These are phyloP conservation scores for Microplitis manilae DNA, from an alignment of 2,888 invertebrate species.

Conservation along the genomic window DNA sequence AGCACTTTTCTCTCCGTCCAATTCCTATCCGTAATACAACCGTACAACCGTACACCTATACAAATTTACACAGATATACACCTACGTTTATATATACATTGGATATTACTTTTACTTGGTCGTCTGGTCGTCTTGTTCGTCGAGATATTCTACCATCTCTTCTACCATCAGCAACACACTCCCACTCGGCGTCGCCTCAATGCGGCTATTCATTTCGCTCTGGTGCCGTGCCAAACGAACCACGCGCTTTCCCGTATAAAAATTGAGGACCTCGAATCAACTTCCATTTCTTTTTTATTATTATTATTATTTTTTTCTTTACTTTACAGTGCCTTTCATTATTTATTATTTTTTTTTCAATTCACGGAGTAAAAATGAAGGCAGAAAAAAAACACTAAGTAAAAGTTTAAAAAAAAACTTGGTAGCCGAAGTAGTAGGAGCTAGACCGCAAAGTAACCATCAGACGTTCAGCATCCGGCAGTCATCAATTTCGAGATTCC, in stretches of 20 bases:
- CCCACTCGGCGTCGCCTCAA: slow-evolving; percentile 49
- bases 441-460: neutral
- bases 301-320: slow-evolving; percentile 10
- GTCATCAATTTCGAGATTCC: slow-evolving; percentile 23
- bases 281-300: slow-evolving; percentile 26
- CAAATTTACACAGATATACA: neutral
- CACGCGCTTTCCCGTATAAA: slow-evolving; percentile 31
- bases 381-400: neutral
- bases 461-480: slow-evolving; percentile 28
- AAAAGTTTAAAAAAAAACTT: too few species aligned
- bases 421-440: neutral
- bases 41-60: slow-evolving; percentile 25
- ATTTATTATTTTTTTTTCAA: neutral
- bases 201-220: slow-evolving; percentile 54
- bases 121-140: slow-evolving; percentile 20
- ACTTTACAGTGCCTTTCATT: neutral
- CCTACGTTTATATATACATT: slow-evolving; percentile 33
- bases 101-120: slow-evolving; percentile 21
- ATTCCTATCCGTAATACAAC: slow-evolving; percentile 38
- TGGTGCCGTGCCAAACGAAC: slow-evolving; percentile 51
- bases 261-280: slow-evolving; percentile 18
- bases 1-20: slow-evolving; percentile 49
- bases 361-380: neutral
- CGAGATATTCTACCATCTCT: slow-evolving; percentile 23
- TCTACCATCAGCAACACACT: slow-evolving; percentile 41